Conservation (phyloP, 2,888 invertebrate species). For the Dryocosmus kuriphilus region DNA sequence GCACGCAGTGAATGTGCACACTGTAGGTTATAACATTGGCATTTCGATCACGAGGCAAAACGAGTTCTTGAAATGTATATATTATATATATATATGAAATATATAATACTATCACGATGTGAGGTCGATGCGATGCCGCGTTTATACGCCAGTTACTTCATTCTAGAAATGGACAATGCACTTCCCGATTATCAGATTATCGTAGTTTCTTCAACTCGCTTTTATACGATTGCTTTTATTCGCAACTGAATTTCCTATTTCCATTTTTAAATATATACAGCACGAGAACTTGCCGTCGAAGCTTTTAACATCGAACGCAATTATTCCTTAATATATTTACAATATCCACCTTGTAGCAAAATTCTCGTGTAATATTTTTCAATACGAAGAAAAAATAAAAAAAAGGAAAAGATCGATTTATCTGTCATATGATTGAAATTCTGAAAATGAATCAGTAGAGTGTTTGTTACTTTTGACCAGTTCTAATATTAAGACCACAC, state of each 20-base stretch:
- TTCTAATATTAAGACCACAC: too few relatives aligned
- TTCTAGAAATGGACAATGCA: conserved; percentile 25
- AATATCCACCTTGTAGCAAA: background rate
- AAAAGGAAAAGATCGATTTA: too few relatives aligned
- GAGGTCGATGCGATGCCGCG: conserved; percentile 32
- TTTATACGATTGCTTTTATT: conserved; percentile 25
- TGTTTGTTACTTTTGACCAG: too few relatives aligned
- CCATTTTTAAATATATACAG: conserved; percentile 14
- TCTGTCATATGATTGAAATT: too few relatives aligned
- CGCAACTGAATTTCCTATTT: conserved; percentile 12
- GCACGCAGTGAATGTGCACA: conserved; percentile 44
- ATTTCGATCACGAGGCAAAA: conserved; percentile 54
- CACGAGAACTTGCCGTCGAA: background rate
- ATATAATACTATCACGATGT: conserved; percentile 48
- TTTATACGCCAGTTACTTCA: conserved; percentile 36
- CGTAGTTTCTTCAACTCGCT: conserved; percentile 21
- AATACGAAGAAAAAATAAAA: background rate
- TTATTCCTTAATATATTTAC: background rate
- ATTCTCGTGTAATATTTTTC: conserved; percentile 1
- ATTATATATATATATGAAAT: too few relatives aligned
- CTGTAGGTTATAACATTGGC: conserved; percentile 41
- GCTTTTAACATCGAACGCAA: background rate
- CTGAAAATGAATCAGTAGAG: too few relatives aligned
- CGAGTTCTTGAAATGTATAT: conserved; percentile 51
- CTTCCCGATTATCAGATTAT: conserved; percentile 33